Evolutionary conservation across 2,888 invertebrate genomes (phyloP).

Genomic region (Strigamia crassipes): DNA sequence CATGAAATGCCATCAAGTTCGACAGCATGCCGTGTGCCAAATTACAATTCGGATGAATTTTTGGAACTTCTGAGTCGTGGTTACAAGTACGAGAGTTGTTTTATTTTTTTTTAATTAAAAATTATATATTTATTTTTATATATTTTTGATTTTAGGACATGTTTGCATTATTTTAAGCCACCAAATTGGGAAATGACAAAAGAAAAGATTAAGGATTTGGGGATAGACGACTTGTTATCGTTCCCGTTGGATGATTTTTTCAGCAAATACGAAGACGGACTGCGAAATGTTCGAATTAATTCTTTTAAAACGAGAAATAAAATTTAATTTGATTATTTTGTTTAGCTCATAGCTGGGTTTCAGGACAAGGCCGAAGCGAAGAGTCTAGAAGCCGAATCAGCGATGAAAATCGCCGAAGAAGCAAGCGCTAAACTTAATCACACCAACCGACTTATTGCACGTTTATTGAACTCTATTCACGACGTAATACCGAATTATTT

Average conservation of each 20-base stretch:
- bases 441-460: constrained; percentile 21
- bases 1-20: constrained; percentile 46
- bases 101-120: no score
- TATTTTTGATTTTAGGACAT: constrained; percentile 31
- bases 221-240: not conserved
- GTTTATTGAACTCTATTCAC: constrained; percentile 43
- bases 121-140: not conserved
- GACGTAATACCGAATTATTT: not conserved
- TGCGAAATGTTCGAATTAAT: constrained; percentile 25
- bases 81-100: constrained; percentile 1
- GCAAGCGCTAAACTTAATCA: not conserved
- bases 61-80: not conserved
- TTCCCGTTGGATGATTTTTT: constrained; percentile 47
- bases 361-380: not conserved
- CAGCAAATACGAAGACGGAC: constrained; percentile 43
- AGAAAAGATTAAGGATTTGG: not conserved
- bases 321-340: not conserved
- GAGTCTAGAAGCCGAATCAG: not conserved
- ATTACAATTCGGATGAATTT: not conserved
- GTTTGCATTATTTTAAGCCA: constrained; percentile 46
- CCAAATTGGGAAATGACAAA: constrained; percentile 31
- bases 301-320: not conserved
- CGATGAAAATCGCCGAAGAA: not conserved
- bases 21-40: not conserved
- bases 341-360: constrained; percentile 32